Evolutionary conservation across 2,113 vertebrate genomes (phyloP).

Genomic region (Bostrychus sinensis): DNA sequence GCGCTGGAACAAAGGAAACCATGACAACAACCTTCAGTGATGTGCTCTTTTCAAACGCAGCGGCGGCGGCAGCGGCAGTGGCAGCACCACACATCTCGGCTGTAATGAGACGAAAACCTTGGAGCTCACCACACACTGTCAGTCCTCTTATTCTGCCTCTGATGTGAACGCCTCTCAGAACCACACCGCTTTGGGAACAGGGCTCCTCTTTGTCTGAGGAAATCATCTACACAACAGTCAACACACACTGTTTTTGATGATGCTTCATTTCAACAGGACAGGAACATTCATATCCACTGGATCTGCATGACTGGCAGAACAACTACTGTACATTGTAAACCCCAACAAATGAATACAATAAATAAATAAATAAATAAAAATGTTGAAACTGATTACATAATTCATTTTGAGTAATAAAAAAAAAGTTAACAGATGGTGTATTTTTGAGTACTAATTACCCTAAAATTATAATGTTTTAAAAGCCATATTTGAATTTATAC

Average conservation of each 20-base stretch:
- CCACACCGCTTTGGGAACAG: background rate
- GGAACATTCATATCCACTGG: no score
- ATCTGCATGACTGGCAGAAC: no score
- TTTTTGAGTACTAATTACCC: no score
- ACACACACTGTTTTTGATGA: background rate
- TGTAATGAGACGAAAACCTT: conserved; percentile 49
- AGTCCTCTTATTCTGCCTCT: background rate
- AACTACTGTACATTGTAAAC: no score
- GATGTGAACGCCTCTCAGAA: background rate
- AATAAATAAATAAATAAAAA: no score
- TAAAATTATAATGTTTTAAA: no score
- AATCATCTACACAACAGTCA: background rate
- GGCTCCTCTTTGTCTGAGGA: background rate
- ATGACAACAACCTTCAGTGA: conserved; percentile 63
- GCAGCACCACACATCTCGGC: conserved; percentile 29
- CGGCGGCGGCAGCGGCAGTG: conserved; percentile 7
- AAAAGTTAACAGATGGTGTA: no score
- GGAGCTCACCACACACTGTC: conserved; percentile 18
- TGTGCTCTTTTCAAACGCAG: conserved; percentile 53
- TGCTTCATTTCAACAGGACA: no score
- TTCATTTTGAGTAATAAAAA: no score
- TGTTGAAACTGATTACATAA: no score
- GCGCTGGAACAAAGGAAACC: conserved; percentile 56
- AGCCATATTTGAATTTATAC: no score
- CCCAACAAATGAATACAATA: no score